A percentile compares a stretch with the other conserved stretches of the same genome.
phyloP scores from a whole-genome alignment of 2,113 vertebrate genomes.

The Mirza zaza region DNA sequence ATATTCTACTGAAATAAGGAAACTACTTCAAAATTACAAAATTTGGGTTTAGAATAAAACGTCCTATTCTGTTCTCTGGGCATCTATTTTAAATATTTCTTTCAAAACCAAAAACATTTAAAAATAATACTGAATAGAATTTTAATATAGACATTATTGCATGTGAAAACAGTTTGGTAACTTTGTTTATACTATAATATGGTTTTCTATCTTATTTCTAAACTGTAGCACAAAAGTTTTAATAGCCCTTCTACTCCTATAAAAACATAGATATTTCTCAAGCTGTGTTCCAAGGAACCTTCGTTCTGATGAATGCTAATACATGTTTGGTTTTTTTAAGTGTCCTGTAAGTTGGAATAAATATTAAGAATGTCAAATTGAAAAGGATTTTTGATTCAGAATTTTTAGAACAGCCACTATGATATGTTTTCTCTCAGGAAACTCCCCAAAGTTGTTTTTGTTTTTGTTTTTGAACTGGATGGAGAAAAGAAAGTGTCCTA shows the following conservation, averaged over 20 bases:
- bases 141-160: not conserved
- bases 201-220: not conserved
- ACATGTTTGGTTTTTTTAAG: not conserved
- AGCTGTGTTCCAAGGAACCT: not conserved
- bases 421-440: not conserved
- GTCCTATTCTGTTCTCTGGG: not conserved
- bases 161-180: not conserved
- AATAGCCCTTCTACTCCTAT: not conserved
- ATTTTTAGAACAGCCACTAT: not conserved
- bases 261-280: not conserved
- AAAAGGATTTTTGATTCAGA: not conserved
- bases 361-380: not conserved
- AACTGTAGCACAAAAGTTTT: not conserved
- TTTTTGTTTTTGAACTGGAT: not conserved
- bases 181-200: not conserved
- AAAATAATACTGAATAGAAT: not conserved
- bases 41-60: slow-evolving; percentile 51
- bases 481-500: not conserved
- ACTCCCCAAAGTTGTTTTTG: not conserved
- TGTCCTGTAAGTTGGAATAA: not conserved
- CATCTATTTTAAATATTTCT: slow-evolving; percentile 34
- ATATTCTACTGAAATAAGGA: slow-evolving; percentile 23
- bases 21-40: slow-evolving; percentile 11
- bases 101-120: not conserved
- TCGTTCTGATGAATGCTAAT: not conserved